A percentile compares a stretch with the other conserved stretches of the same genome.
These are phyloP conservation scores for Plecturocebus donacophilus DNA, from an alignment of 2,113 vertebrate species.

Conservation along the genomic window DNA sequence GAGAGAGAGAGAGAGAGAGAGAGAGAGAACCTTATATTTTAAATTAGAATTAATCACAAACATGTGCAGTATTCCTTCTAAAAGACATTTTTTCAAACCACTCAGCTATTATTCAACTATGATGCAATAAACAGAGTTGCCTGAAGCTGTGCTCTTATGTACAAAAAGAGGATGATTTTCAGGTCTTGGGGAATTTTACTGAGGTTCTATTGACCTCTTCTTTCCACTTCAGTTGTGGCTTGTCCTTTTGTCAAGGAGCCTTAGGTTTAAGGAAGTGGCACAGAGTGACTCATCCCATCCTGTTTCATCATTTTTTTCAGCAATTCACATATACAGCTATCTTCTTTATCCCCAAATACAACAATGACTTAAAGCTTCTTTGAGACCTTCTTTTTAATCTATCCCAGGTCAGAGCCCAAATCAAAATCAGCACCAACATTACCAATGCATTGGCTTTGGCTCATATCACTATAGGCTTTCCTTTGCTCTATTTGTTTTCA, in stretches of 20 bases:
- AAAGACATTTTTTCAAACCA: slow-evolving; percentile 3
- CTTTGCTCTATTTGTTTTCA: neutral
- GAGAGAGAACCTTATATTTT: slow-evolving; percentile 20
- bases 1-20: no score
- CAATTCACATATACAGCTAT: neutral
- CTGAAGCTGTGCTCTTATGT: neutral
- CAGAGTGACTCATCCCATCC: rapidly evolving
- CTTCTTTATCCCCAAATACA: neutral
- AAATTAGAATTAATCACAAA: slow-evolving; percentile 31
- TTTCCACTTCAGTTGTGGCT: neutral
- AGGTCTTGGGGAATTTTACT: neutral
- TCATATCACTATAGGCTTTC: neutral
- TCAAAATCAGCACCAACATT: neutral
- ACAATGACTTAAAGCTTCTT: neutral
- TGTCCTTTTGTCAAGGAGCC: neutral
- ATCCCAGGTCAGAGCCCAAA: neutral
- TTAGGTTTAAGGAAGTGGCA: neutral
- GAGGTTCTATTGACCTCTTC: neutral
- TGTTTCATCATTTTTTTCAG: neutral
- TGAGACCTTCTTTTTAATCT: neutral
- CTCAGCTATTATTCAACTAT: neutral
- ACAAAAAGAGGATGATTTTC: neutral
- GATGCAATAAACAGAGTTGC: neutral
- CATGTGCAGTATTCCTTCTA: neutral
- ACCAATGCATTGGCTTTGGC: neutral